Base-by-base conservation (phyloP, 2,888 invertebrate species). In the Drosophila borealis region DNA sequence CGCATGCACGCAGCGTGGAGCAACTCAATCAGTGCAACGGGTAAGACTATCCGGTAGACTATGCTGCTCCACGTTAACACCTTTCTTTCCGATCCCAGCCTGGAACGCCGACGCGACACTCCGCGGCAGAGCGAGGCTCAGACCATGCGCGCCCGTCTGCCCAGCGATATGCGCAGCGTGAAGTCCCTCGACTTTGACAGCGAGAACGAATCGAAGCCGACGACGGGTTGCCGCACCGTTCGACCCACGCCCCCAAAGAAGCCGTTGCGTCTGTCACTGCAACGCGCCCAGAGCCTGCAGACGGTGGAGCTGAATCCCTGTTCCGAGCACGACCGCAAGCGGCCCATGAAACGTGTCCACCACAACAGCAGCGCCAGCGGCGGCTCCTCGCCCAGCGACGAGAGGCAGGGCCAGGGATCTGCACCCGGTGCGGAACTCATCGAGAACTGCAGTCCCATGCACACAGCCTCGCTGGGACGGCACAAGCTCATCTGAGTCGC, bases 181-280 rank as follows among this genome's bases (percentile, higher is more conserved):
- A 95, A 95, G 80, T 96, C 96, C 0, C 93, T 96, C 9, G 96
- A 96, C 88, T 95, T 96, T 78, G 96, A 96, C 89, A 96, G 95
- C n/a, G 96, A 96, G 86, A 94, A 94, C 49, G 94, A 94, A 63
- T 59, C 78, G 9, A 90, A 89, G 53, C 79, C 78, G 0, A 29
- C 64, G 2, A 70, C 82, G 2, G 83, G 86, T 45, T 29, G 59
- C 82, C 90, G 61, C 90, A 94, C 48, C 94, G 93, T 94, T 3
- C 93, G 96, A 59, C 97, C 97, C 0, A 95, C 95, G 13, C 97
- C 97, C 4, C 97, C 97, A 19, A 96, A 97, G 85, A 97, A 97
- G 90, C 97, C 97, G 0, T 92, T 97, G 51, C 93, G 97, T 10
- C 92, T 97, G 42, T 97, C 97, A 0, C 92, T 97, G 53, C 97